Evolutionary conservation across 2,888 invertebrate species (phyloP).

Genomic region (Sceliomorpha sp.): DNA sequence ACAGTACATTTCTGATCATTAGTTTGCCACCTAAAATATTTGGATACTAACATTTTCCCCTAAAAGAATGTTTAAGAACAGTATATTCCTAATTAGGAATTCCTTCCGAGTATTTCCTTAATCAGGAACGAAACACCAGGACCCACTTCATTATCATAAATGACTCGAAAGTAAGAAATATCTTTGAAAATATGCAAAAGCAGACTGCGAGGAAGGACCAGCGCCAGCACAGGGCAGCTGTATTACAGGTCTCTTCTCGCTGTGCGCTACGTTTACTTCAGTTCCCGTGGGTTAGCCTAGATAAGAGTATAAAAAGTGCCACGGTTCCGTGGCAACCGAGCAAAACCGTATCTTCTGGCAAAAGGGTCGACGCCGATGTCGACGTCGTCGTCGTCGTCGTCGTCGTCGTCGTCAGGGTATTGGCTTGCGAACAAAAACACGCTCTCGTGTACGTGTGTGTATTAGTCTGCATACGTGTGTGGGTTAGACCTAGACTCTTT

Average conservation of each 20-base stretch:
- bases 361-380: constrained; percentile 41
- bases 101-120: too few relatives aligned
- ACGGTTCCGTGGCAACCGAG: constrained; percentile 67
- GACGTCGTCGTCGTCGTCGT: constrained; percentile 30
- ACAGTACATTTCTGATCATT: too few relatives aligned
- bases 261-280: too few relatives aligned
- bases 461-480: too few relatives aligned
- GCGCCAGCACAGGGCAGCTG: constrained; percentile 3
- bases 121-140: too few relatives aligned
- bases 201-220: constrained; percentile 2
- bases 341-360: constrained; percentile 68
- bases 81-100: too few relatives aligned
- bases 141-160: too few relatives aligned
- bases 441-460: constrained; percentile 53
- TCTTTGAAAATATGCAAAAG: constrained; percentile 40
- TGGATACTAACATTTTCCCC: too few relatives aligned
- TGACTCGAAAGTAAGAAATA: too few relatives aligned
- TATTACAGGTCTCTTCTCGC: constrained; percentile 20
- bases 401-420: constrained; percentile 64
- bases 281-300: constrained; percentile 71
- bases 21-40: too few relatives aligned
- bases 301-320: constrained; percentile 68
- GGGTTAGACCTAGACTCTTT: constrained; percentile 32
- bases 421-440: constrained; percentile 71
- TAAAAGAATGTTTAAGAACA: too few relatives aligned